Conservation (phyloP, 2,113 vertebrate genomes). For the Nesogale talazaci region DNA sequence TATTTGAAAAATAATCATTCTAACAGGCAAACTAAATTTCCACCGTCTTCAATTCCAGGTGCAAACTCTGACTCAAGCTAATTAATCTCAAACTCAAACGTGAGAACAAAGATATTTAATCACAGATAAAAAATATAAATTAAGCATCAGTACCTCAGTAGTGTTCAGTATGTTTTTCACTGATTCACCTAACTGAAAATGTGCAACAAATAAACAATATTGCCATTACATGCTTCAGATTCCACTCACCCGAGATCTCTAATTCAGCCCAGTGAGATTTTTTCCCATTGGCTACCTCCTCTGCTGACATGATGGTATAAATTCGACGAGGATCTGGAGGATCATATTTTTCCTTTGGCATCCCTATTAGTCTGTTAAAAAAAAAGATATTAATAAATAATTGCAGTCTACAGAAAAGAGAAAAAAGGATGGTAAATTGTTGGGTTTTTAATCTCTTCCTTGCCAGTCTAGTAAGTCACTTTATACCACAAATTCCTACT, state of each 20-base stretch:
- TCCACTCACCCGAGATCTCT: slow-evolving; percentile 96
- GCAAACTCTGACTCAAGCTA: background rate
- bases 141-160: background rate
- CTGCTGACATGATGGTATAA: slow-evolving; percentile 99
- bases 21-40: slow-evolving; percentile 37
- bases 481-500: slow-evolving; percentile 56
- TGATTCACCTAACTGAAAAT: slow-evolving; percentile 44
- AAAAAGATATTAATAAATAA: slow-evolving; percentile 24
- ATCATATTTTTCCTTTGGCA: slow-evolving; percentile 99
- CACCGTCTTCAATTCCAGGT: slow-evolving; percentile 47
- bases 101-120: slow-evolving; percentile 38
- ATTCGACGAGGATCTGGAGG: slow-evolving; percentile 98
- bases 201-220: slow-evolving; percentile 29
- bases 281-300: slow-evolving; percentile 97
- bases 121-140: background rate
- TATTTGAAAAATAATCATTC: slow-evolving; percentile 48
- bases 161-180: background rate
- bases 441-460: background rate
- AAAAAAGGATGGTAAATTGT: background rate
- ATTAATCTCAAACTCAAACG: background rate
- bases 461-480: slow-evolving; percentile 37
- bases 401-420: slow-evolving; percentile 27
- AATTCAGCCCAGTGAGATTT: slow-evolving; percentile 98
- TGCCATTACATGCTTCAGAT: slow-evolving; percentile 35
- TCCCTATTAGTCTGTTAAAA: slow-evolving; percentile 94